phyloP scores from a whole-genome alignment of 2,888 invertebrate species.

The Leptinotarsa juncta region DNA sequence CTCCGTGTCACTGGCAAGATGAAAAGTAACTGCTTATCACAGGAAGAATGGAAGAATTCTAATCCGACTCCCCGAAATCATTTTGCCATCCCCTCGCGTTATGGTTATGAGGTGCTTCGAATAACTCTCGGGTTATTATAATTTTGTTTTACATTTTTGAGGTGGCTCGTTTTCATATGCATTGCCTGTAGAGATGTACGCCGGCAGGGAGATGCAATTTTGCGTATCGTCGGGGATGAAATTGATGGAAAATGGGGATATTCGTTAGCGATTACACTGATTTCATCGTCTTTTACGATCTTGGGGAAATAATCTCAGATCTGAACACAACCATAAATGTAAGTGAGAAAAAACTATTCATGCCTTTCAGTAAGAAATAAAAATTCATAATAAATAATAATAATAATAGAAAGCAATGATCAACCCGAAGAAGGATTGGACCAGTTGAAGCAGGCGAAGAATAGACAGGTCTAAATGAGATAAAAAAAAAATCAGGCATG shows the following conservation, averaged over 20 bases:
- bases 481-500: too few species aligned
- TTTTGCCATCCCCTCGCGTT: conserved; percentile 47
- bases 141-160: conserved; percentile 53
- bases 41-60: conserved; percentile 47
- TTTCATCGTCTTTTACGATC: too few species aligned
- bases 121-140: conserved; percentile 54
- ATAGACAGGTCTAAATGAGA: too few species aligned
- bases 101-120: conserved; percentile 48
- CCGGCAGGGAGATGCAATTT: neutral
- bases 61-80: conserved; percentile 49
- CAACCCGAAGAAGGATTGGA: too few species aligned
- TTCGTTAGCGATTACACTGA: too few species aligned
- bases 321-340: too few species aligned
- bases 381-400: too few species aligned
- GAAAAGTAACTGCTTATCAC: conserved; percentile 56
- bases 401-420: too few species aligned
- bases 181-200: conserved; percentile 40
- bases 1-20: conserved; percentile 49
- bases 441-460: too few species aligned
- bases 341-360: too few species aligned
- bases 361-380: too few species aligned
- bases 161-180: conserved; percentile 48
- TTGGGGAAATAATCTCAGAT: too few species aligned
- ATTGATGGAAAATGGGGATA: conserved; percentile 11
- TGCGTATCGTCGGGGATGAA: conserved; percentile 5